Evolutionary conservation across 2,797 vertebrate species (phyloP).

Genomic region (Anisognathus igniventris): DNA sequence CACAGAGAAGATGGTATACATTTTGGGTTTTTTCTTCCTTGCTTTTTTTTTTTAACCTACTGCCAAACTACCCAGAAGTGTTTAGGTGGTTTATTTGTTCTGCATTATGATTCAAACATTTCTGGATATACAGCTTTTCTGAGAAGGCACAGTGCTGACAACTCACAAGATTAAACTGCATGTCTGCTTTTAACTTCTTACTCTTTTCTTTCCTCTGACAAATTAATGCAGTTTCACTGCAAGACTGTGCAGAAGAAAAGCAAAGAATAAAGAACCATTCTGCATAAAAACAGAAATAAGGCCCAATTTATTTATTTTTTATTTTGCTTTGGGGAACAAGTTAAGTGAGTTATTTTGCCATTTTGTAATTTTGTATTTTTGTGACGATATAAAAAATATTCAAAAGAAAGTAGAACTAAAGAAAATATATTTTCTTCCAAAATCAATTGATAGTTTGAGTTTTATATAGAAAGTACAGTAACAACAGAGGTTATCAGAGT

Average conservation of each 20-base stretch:
- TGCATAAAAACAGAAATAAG: background rate
- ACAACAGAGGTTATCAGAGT: background rate
- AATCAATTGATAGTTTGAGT: background rate
- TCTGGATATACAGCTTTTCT: background rate
- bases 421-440: background rate
- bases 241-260: background rate
- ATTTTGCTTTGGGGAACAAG: background rate
- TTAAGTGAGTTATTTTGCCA: background rate
- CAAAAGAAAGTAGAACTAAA: background rate
- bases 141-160: background rate
- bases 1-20: background rate
- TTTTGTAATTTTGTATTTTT: background rate
- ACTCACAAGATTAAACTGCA: background rate
- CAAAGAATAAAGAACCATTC: background rate
- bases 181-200: background rate
- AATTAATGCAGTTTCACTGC: background rate
- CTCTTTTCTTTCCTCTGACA: background rate
- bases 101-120: background rate
- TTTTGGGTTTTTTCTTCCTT: rapidly evolving
- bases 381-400: background rate
- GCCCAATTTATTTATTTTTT: background rate
- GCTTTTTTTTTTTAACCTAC: background rate
- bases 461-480: background rate
- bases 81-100: background rate
- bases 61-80: background rate